These are phyloP conservation scores for Nysson spinosus DNA, from an alignment of 2,888 invertebrate species.

Conservation along the genomic window DNA sequence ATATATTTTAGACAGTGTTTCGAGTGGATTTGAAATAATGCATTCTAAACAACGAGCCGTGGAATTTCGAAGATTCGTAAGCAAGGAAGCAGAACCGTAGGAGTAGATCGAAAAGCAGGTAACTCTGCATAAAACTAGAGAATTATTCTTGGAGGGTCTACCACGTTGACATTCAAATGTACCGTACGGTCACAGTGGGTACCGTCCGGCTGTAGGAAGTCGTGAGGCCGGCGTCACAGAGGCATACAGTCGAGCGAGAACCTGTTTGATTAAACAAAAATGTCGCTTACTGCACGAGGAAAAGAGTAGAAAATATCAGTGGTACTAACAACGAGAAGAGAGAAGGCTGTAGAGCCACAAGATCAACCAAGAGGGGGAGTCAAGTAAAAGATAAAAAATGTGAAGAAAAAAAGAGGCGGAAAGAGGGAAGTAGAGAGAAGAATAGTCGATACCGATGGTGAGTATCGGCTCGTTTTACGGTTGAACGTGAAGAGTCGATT, in stretches of 20 bases:
- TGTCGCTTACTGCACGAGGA: constrained; percentile 47
- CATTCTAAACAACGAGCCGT: too few relatives aligned
- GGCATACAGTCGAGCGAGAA: constrained; percentile 38
- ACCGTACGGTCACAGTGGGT: constrained; percentile 49
- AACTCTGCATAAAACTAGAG: constrained; percentile 23
- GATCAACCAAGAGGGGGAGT: too few relatives aligned
- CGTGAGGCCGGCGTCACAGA: constrained; percentile 40
- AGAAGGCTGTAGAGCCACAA: too few relatives aligned
- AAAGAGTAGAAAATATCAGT: constrained; percentile 36
- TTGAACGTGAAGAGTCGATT: constrained; percentile 47
- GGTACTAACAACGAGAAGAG: constrained; percentile 16
- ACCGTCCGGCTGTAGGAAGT: constrained; percentile 49
- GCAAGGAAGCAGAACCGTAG: background rate
- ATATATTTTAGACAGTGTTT: too few relatives aligned
- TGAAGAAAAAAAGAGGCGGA: background rate
- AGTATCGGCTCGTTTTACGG: constrained; percentile 41
- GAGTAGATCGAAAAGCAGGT: constrained; percentile 28
- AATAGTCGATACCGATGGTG: constrained; percentile 17
- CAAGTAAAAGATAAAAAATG: too few relatives aligned
- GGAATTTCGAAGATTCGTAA: too few relatives aligned
- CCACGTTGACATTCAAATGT: constrained; percentile 58
- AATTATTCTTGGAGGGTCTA: constrained; percentile 20
- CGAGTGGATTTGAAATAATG: too few relatives aligned
- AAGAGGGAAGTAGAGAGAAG: constrained; percentile 14
- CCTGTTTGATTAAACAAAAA: constrained; percentile 65